Base-by-base conservation (phyloP, 1,140 invertebrate genomes). In the Hormaphis cornu region DNA sequence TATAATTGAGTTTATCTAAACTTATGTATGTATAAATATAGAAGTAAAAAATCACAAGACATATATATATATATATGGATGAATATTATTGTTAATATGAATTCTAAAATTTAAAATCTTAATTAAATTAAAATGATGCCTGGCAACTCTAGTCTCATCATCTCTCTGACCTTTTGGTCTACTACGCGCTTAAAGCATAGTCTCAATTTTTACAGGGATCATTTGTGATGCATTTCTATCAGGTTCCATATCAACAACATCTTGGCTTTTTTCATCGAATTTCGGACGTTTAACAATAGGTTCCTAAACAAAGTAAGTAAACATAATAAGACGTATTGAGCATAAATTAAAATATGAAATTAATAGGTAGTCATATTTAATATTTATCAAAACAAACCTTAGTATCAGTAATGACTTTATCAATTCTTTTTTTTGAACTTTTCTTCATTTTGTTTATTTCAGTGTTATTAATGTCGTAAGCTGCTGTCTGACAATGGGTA, bases 401-500 rank as follows among this genome's bases (percentile, higher is more conserved):
- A 14, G 18, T n/a, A 30, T 0, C 24, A 8, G 5, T 1, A 30
- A 2, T 16, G 5, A 22, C 26, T n/a, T n/a, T n/a, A n/a, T n/a
- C n/a, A n/a, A n/a, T 35, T 33, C 42, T 22, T 61, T 24, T 4
- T 66, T 44, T 26, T 22, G 22, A 2, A 66, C 44, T n/a, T 66
- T 66, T 44, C 22, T 66, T 66, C 61, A 66, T 66, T 66, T 66
- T 66, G 0, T 42, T 50, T 44, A 66, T 66, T 24, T 42, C 50
- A 9, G 61, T 66, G 12, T 66, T 50, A 33, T 66, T 66, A 3
- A 66, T 66, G 16, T 66, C 48, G 35, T 66, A 44, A 3, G 61
- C 44, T 1, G 61, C 61, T 14, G 61, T 66, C 24, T 66, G 61
- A 37, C 61, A 66, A 35, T 66, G 61, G 2, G 50, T 48, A 18